Conservation (phyloP, 1,140 invertebrate species). For the Euura saliciscinereae region DNA sequence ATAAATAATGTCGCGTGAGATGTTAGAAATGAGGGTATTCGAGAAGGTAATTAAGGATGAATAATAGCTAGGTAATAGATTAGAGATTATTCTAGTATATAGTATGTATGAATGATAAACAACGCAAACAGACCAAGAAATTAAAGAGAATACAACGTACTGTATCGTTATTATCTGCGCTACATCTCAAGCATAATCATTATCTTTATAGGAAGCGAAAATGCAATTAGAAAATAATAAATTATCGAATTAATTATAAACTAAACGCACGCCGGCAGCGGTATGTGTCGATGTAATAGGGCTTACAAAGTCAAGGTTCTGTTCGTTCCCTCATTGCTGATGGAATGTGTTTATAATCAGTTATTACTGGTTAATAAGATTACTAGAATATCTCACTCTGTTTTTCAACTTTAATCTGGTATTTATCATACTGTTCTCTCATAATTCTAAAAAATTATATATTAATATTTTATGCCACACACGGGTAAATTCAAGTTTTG, state of each 20-base stretch:
- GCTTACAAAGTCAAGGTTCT: slow-evolving; percentile 7
- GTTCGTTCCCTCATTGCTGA: background rate
- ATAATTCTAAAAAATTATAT: background rate
- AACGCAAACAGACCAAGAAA: background rate
- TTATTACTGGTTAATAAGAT: background rate
- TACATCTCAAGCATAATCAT: background rate
- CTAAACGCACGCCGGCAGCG: background rate
- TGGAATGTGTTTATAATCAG: background rate
- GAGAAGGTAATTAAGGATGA: background rate
- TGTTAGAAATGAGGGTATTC: background rate
- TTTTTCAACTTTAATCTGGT: background rate
- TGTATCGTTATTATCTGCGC: background rate
- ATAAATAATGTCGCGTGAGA: background rate
- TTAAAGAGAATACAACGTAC: background rate
- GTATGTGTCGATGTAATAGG: background rate
- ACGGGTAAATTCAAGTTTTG: background rate
- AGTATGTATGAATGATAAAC: background rate
- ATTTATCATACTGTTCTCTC: background rate
- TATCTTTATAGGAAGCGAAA: background rate
- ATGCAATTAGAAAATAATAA: slow-evolving; percentile 5
- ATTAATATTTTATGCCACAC: background rate
- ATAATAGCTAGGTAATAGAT: background rate
- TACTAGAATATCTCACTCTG: background rate
- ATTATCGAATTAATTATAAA: slow-evolving; percentile 1
- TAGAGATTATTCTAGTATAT: background rate